These are phyloP conservation scores for Echinarachnius parma DNA, from an alignment of 53 echinoderm and acorn worm genomes.

Conservation along the genomic window DNA sequence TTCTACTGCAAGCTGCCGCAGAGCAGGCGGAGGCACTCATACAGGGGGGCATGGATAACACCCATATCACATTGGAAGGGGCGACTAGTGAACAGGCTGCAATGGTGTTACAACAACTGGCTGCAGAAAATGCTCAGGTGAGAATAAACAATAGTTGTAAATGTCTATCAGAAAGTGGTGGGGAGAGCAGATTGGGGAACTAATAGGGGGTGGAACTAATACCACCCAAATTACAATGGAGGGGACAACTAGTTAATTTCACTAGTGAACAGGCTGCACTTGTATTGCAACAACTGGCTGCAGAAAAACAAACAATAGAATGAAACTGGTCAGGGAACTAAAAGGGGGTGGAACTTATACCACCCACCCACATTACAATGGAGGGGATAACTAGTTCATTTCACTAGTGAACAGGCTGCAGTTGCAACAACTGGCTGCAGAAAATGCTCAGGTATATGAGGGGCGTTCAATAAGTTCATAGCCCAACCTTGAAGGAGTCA, in stretches of 20 bases:
- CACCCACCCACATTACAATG: not conserved
- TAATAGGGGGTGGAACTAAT: not conserved
- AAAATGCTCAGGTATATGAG: slow-evolving; percentile 13
- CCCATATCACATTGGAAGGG: slow-evolving; percentile 66
- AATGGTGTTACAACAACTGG: slow-evolving; percentile 78
- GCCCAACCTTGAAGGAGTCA: no score
- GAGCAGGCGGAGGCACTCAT: slow-evolving; percentile 16
- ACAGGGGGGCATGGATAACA: slow-evolving; percentile 11
- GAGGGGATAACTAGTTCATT: no score
- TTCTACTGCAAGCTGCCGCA: slow-evolving; percentile 41
- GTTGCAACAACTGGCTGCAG: slow-evolving; percentile 1
- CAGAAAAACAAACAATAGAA: no score
- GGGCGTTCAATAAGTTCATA: no score
- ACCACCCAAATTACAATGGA: not conserved
- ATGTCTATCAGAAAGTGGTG: no score
- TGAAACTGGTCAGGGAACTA: not conserved
- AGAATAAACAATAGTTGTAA: no score
- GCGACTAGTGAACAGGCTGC: slow-evolving; percentile 93
- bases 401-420: not conserved
- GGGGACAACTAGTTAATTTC: no score
- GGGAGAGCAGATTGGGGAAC: no score
- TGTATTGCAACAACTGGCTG: slow-evolving; percentile 6
- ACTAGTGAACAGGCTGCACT: not conserved
- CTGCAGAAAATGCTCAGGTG: slow-evolving; percentile 86
- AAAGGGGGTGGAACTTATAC: not conserved